Conservation (phyloP, 2,888 invertebrate species). For the Tinea trinotella region DNA sequence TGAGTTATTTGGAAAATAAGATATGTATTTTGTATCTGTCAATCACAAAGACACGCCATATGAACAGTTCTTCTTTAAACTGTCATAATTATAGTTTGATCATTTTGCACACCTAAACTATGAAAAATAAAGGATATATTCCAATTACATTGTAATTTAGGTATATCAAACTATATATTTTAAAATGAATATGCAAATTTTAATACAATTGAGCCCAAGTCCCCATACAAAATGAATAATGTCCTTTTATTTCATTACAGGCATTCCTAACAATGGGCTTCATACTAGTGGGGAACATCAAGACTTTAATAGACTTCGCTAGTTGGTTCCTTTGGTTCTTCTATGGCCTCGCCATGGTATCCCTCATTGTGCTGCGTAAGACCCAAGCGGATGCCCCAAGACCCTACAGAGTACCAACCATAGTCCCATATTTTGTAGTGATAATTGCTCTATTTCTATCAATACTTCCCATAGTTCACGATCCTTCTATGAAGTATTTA, state of each 20-base stretch:
- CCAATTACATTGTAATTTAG: no score
- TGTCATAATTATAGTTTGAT: no score
- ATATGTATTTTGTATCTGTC: no score
- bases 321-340: conserved; percentile 92
- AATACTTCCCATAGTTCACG: conserved; percentile 80
- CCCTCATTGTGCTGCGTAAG: conserved; percentile 79
- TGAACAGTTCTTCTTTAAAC: no score
- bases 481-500: conserved; percentile 83
- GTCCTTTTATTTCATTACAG: conserved; percentile 48
- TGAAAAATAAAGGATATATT: no score
- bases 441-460: conserved; percentile 80
- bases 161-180: no score
- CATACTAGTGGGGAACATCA: conserved; percentile 81
- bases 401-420: conserved; percentile 82
- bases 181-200: no score
- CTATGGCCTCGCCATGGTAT: conserved; percentile 87
- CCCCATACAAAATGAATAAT: no score
- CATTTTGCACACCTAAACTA: no score
- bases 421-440: conserved; percentile 81
- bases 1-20: no score
- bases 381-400: conserved; percentile 78
- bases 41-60: no score
- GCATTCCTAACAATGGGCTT: conserved; percentile 79
- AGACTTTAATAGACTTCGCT: conserved; percentile 85
- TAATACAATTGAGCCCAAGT: no score